phyloP scores from a whole-genome alignment of 1,140 invertebrate species.

The Lepeophtheirus salmonis region DNA sequence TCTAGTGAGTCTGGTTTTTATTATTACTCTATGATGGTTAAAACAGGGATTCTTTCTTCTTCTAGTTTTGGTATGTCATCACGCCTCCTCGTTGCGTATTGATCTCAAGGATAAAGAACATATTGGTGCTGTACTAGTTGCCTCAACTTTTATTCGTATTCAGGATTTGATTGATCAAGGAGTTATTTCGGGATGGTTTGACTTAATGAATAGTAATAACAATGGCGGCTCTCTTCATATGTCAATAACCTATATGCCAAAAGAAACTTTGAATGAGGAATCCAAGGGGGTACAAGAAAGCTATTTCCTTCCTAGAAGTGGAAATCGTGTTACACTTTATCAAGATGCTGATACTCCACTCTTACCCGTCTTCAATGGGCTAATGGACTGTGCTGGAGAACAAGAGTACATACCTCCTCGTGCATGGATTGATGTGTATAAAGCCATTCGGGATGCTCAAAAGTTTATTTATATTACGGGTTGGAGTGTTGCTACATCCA shows the following conservation, averaged over 20 bases:
- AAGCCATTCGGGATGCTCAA: conserved; percentile 21
- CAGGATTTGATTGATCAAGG: conserved; percentile 22
- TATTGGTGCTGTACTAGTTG: conserved; percentile 20
- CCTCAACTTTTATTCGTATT: conserved; percentile 19
- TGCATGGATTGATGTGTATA: conserved; percentile 22
- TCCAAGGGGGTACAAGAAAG: conserved; percentile 21
- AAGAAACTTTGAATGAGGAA: conserved; percentile 19
- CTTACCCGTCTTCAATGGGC: conserved; percentile 20
- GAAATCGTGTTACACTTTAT: conserved; percentile 20
- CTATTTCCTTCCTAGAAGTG: conserved; percentile 21
- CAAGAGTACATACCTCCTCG: conserved; percentile 20
- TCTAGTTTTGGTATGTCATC: conserved; percentile 22
- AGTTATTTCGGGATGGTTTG: conserved; percentile 22
- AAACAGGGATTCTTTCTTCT: no score
- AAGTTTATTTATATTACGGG: conserved; percentile 23
- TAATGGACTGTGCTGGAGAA: conserved; percentile 18
- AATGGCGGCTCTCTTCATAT: conserved; percentile 20
- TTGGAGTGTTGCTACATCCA: conserved; percentile 22
- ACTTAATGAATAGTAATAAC: conserved; percentile 20
- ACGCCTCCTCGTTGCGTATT: conserved; percentile 19
- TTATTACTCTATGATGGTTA: no score
- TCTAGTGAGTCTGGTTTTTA: neutral
- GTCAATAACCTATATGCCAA: conserved; percentile 21
- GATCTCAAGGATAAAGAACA: conserved; percentile 23
- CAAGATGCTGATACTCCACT: conserved; percentile 23